Evolutionary conservation across 2,113 vertebrate genomes (phyloP).

Genomic region (Tragelaphus imberbis): DNA sequence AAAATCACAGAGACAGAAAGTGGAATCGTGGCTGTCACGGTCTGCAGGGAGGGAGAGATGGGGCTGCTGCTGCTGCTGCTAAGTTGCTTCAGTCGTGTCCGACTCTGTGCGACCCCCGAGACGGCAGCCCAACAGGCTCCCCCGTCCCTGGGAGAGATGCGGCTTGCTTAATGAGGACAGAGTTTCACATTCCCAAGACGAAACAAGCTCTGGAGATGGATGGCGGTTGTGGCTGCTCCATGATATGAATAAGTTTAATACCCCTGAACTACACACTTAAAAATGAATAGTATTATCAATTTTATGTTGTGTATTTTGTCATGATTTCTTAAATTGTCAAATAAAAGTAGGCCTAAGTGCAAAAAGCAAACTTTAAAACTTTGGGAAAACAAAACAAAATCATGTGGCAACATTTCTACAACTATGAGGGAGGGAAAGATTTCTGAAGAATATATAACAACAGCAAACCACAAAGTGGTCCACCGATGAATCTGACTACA

Average conservation of each 20-base stretch:
- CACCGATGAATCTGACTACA: neutral
- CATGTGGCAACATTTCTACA: neutral
- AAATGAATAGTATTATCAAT: neutral
- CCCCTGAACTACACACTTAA: neutral
- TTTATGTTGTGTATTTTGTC: neutral
- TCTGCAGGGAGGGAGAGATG: neutral
- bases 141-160: too few species aligned
- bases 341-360: neutral
- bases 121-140: too few species aligned
- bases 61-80: too few species aligned
- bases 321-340: neutral
- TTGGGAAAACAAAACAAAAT: neutral
- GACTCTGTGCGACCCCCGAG: too few species aligned
- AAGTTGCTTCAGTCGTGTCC: too few species aligned
- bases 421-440: rapidly evolving
- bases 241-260: rapidly evolving
- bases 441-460: neutral
- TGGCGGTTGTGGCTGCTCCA: rapidly evolving
- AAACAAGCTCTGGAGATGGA: neutral
- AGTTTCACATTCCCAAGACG: neutral
- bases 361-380: neutral
- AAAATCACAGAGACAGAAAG: neutral
- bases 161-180: too few species aligned
- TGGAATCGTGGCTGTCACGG: rapidly evolving
- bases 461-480: too few species aligned